Percentiles rank a stretch among this genome's conserved stretches.
Evolutionary conservation across 1,140 invertebrate species (phyloP).

Genomic region (Coelopa frigida): DNA sequence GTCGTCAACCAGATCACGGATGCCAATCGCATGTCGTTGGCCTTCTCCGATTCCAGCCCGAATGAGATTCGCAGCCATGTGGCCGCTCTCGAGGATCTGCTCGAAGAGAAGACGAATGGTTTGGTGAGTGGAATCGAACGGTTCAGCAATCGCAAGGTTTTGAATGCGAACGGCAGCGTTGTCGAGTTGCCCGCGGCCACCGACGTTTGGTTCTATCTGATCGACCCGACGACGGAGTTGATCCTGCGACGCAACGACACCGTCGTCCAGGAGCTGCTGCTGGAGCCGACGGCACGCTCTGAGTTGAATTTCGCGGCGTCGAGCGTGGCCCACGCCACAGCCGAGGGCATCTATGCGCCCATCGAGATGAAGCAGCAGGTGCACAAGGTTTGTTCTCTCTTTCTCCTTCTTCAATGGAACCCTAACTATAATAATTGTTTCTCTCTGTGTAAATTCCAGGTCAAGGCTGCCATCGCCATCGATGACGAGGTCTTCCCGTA

Average conservation of each 20-base stretch:
- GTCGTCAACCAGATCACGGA: slow-evolving; percentile 60
- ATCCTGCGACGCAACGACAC: slow-evolving; percentile 66
- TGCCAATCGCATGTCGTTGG: slow-evolving; percentile 67
- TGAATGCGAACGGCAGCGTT: slow-evolving; percentile 64
- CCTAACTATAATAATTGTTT: neutral
- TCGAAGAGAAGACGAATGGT: slow-evolving; percentile 63
- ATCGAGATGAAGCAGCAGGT: slow-evolving; percentile 37
- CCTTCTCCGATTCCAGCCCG: slow-evolving; percentile 65
- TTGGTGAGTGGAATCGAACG: slow-evolving; percentile 72
- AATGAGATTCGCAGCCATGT: slow-evolving; percentile 61
- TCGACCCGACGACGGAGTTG: slow-evolving; percentile 70
- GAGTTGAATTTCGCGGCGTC: slow-evolving; percentile 62
- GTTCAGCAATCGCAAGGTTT: slow-evolving; percentile 59
- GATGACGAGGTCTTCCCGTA: slow-evolving; percentile 72
- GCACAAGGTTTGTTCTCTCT: slow-evolving; percentile 29
- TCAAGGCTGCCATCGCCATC: slow-evolving; percentile 52
- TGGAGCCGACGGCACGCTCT: slow-evolving; percentile 52
- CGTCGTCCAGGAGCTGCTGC: slow-evolving; percentile 52
- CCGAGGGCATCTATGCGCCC: slow-evolving; percentile 61
- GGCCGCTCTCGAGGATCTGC: slow-evolving; percentile 55
- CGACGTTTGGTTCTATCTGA: slow-evolving; percentile 78
- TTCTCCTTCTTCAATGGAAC: too few species aligned
- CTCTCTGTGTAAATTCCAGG: slow-evolving; percentile 17
- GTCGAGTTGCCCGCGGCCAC: slow-evolving; percentile 67
- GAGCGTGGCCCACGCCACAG: slow-evolving; percentile 55